phyloP scores from a whole-genome alignment of 2,888 invertebrate genomes.

The Drosophila parthenogenetica region DNA sequence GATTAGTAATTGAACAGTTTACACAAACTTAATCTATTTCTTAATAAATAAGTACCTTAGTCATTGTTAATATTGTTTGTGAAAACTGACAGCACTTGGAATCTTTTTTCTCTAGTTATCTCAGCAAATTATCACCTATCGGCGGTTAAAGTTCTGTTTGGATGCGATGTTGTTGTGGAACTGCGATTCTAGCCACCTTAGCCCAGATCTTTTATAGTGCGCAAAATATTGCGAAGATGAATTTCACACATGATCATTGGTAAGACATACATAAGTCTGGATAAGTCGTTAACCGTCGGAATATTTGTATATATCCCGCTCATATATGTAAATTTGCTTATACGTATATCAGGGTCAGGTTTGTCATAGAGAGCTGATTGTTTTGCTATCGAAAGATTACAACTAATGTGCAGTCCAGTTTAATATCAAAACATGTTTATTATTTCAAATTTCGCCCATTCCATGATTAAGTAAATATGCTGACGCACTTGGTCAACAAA shows the following conservation, averaged over 20 bases:
- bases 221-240: conserved; percentile 56
- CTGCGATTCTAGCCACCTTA: conserved; percentile 47
- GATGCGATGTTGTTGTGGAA: conserved; percentile 50
- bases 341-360: conserved; percentile 32
- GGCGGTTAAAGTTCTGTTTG: conserved; percentile 40
- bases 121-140: conserved; percentile 69
- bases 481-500: conserved; percentile 31
- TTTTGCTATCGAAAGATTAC: conserved; percentile 27
- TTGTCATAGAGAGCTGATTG: conserved; percentile 39
- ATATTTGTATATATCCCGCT: conserved; percentile 22
- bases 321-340: conserved; percentile 1
- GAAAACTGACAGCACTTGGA: conserved; percentile 51
- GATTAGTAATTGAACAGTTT: conserved; percentile 19
- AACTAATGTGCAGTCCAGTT: conserved; percentile 23
- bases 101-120: conserved; percentile 10
- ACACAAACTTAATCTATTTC: conserved; percentile 1
- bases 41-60: conserved; percentile 55
- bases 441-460: conserved; percentile 1
- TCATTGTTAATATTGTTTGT: conserved; percentile 61
- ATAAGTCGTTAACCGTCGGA: conserved; percentile 62
- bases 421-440: conserved; percentile 31
- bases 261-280: conserved; percentile 66
- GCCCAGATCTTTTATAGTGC: conserved; percentile 65
- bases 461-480: conserved; percentile 36
- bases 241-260: conserved; percentile 77